Evolutionary conservation across 1,140 invertebrate species (phyloP), one percentile per base, ranked within the genome.

Genomic region (Kradibia gibbosae): DNA sequence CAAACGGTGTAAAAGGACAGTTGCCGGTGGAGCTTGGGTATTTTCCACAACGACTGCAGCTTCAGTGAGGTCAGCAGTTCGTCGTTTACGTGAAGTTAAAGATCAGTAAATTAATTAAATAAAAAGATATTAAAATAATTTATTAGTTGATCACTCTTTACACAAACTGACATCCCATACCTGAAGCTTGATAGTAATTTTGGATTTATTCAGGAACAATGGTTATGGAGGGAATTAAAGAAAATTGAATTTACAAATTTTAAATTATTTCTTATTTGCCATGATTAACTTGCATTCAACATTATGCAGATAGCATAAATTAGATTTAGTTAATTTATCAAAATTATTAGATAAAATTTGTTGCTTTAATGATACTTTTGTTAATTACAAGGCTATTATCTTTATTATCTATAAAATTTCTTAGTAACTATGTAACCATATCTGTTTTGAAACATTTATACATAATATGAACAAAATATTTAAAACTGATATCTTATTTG

Each of bases 1-100:
- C 93, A 96, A 97, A 90, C 93, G 97, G 34, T 99, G 99, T 91
- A 97, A 97, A 89, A 96, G 98, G 86, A 96, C 96, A 78, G 97
- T 99, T 75, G 98, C 98, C 88, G 96, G 96, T 86, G 98, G 98
- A 85, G 98, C 98, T 15, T 99, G 98, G 95, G 97, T 98, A 17
- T 99, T 99, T 92, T 97, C 97, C 34, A 99, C 98, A 78, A 98
- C 96, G 55, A 97, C 98, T 84, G 98, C 98, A 79, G 97, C 97
- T 67, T 99, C 98, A 81, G 97, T 98, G 81, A 93, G 98, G 88
- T 99, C 97, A 85, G 97, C 98, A 84, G 98, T 99, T 78, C 94
- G 98, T 89, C 95, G 99, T 92, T 94, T 99, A 86, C 95, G 98
- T 90, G 99, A 99, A 95, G 95, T 98, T 91, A 99, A 98, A 90